A percentile compares a stretch with the other conserved stretches of the same genome.
These are phyloP conservation scores for Semotilus atromaculatus DNA, from an alignment of 2,797 vertebrate species.

Conservation along the genomic window DNA sequence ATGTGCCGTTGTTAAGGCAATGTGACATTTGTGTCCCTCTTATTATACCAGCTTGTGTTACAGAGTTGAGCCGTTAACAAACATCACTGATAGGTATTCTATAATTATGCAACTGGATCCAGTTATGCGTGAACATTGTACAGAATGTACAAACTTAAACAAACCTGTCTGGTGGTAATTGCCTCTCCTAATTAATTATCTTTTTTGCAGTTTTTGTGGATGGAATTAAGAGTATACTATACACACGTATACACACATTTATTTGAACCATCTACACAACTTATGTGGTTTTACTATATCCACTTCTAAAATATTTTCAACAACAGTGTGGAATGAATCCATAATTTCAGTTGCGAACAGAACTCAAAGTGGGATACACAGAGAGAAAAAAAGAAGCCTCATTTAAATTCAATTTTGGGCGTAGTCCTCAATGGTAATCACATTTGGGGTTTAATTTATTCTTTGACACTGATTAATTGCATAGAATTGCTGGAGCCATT, in stretches of 20 bases:
- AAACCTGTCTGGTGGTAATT: constrained; percentile 37
- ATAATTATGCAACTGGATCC: constrained; percentile 46
- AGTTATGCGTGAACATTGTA: constrained; percentile 21
- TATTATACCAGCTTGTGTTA: constrained; percentile 52
- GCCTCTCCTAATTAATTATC: constrained; percentile 7
- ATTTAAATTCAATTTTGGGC: constrained; percentile 71
- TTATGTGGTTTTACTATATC: constrained; percentile 23
- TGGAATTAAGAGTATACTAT: constrained; percentile 27
- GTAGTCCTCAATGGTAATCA: constrained; percentile 67
- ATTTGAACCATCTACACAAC: background rate
- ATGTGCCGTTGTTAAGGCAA: constrained; percentile 54
- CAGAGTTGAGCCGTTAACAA: constrained; percentile 47
- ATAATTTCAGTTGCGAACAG: constrained; percentile 5
- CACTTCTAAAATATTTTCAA: constrained; percentile 32
- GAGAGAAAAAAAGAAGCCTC: constrained; percentile 47
- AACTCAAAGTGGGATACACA: constrained; percentile 51
- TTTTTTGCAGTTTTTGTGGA: constrained; percentile 14
- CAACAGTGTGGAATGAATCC: constrained; percentile 45
- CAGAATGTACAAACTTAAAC: constrained; percentile 24
- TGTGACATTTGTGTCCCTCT: constrained; percentile 55
- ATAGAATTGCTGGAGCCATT: constrained; percentile 71
- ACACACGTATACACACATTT: background rate
- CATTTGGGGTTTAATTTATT: constrained; percentile 73
- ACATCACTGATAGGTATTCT: constrained; percentile 52
- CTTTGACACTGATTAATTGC: constrained; percentile 76